Percentiles rank a stretch among this genome's conserved stretches.
Conservation (phyloP, 2,113 vertebrate genomes). For the Pomatostomus ruficeps region DNA sequence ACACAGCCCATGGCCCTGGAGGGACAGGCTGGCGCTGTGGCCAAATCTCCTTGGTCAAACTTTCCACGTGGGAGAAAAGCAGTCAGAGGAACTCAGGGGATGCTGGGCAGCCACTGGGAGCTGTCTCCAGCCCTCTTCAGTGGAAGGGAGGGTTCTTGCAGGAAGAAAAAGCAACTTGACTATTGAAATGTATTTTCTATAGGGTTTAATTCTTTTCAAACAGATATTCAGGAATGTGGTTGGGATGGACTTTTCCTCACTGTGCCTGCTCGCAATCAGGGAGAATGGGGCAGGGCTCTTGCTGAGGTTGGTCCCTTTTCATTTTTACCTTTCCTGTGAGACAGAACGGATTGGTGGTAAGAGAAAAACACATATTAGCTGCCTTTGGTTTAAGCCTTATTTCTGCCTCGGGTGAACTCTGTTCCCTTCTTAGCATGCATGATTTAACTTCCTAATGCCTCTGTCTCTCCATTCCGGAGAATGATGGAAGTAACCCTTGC, state of each 20-base stretch:
- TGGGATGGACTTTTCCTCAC: neutral
- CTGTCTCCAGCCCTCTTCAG: neutral
- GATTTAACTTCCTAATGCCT: constrained; percentile 35
- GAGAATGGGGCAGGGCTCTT: neutral
- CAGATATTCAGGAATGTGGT: neutral
- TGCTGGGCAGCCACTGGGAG: neutral
- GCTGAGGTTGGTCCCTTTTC: neutral
- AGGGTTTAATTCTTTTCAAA: neutral
- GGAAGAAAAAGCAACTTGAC: neutral
- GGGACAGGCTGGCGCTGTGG: neutral
- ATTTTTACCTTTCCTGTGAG: neutral
- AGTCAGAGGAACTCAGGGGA: neutral
- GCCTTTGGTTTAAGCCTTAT: neutral
- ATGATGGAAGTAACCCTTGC: neutral
- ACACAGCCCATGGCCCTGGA: neutral
- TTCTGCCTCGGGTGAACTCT: constrained; percentile 22
- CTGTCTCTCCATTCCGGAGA: neutral
- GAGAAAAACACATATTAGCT: neutral
- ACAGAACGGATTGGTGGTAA: neutral
- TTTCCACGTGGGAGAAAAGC: neutral
- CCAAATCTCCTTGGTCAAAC: neutral
- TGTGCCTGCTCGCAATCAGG: neutral
- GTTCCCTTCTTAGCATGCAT: constrained; percentile 15
- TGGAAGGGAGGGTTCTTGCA: neutral
- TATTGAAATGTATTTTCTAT: neutral